Evolutionary conservation across 2,113 vertebrate species (phyloP).

Genomic region (Syngnathus scovelli): DNA sequence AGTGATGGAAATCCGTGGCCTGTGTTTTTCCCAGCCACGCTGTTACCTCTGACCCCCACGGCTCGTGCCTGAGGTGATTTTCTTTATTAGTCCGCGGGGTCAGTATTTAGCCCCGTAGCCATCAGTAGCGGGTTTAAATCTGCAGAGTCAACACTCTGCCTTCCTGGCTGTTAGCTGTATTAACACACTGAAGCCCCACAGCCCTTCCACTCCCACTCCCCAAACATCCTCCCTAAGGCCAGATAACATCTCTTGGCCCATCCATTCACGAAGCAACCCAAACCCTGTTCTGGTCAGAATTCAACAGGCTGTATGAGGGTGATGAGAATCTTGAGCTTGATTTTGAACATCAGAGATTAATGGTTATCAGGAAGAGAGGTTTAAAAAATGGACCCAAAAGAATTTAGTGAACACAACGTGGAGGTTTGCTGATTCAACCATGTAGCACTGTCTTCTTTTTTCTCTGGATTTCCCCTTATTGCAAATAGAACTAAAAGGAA

Average conservation of each 20-base stretch:
- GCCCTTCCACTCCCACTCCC: slow-evolving; percentile 62
- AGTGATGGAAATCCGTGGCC: slow-evolving; percentile 51
- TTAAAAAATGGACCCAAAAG: slow-evolving; percentile 1
- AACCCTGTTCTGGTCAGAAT: slow-evolving; percentile 18
- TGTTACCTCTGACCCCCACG: slow-evolving; percentile 67
- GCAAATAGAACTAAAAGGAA: slow-evolving; percentile 22
- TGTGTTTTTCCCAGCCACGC: slow-evolving; percentile 62
- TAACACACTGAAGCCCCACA: slow-evolving; percentile 73
- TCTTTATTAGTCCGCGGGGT: slow-evolving; percentile 59
- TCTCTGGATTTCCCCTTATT: slow-evolving; percentile 14
- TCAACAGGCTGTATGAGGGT: not conserved
- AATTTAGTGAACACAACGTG: slow-evolving; percentile 17
- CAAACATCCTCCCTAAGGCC: slow-evolving; percentile 65
- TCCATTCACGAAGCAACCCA: slow-evolving; percentile 47
- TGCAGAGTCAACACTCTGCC: slow-evolving; percentile 78
- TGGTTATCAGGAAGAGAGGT: slow-evolving; percentile 3
- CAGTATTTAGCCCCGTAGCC: slow-evolving; percentile 60
- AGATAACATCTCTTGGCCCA: slow-evolving; percentile 65
- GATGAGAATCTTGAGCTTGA: not conserved
- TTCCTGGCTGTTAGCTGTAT: slow-evolving; percentile 83
- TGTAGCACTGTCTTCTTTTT: slow-evolving; percentile 17
- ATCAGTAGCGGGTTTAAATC: slow-evolving; percentile 68
- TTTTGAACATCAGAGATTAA: not conserved
- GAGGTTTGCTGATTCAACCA: slow-evolving; percentile 11
- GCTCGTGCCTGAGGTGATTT: slow-evolving; percentile 68